Conservation (phyloP, 2,888 invertebrate genomes). For the Saturnia pavonia region DNA sequence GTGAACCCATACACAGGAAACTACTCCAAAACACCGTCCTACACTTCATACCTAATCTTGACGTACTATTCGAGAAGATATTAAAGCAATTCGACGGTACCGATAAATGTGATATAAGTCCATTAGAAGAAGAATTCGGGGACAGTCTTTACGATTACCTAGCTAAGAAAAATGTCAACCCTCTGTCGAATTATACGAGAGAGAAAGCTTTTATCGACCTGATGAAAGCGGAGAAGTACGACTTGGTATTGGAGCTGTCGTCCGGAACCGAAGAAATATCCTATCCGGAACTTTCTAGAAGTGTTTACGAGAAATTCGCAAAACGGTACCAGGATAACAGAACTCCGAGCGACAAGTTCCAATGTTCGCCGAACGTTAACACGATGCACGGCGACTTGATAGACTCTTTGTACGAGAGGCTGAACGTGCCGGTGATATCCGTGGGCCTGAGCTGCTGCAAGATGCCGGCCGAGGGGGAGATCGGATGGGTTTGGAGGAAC, state of each 20-base stretch:
- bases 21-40: slow-evolving; percentile 88
- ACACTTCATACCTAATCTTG: slow-evolving; percentile 88
- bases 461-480: slow-evolving; percentile 85
- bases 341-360: slow-evolving; percentile 56
- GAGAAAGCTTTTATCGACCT: slow-evolving; percentile 85
- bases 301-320: slow-evolving; percentile 75
- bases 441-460: slow-evolving; percentile 91
- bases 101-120: slow-evolving; percentile 58
- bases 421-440: slow-evolving; percentile 85
- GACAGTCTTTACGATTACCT: slow-evolving; percentile 81
- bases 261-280: slow-evolving; percentile 87
- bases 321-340: slow-evolving; percentile 68
- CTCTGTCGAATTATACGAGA: slow-evolving; percentile 67
- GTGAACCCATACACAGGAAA: slow-evolving; percentile 84
- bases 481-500: slow-evolving; percentile 88
- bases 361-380: slow-evolving; percentile 48
- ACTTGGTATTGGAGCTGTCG: slow-evolving; percentile 87
- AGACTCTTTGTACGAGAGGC: slow-evolving; percentile 83
- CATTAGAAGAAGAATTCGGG: slow-evolving; percentile 84
- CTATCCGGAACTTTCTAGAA: slow-evolving; percentile 66
- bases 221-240: slow-evolving; percentile 85
- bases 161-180: slow-evolving; percentile 67
- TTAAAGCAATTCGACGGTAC: slow-evolving; percentile 52
- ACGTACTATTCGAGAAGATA: slow-evolving; percentile 57
- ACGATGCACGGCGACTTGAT: slow-evolving; percentile 74